phyloP scores from a whole-genome alignment of 2,888 invertebrate species.

The Drosophila ezoana region DNA sequence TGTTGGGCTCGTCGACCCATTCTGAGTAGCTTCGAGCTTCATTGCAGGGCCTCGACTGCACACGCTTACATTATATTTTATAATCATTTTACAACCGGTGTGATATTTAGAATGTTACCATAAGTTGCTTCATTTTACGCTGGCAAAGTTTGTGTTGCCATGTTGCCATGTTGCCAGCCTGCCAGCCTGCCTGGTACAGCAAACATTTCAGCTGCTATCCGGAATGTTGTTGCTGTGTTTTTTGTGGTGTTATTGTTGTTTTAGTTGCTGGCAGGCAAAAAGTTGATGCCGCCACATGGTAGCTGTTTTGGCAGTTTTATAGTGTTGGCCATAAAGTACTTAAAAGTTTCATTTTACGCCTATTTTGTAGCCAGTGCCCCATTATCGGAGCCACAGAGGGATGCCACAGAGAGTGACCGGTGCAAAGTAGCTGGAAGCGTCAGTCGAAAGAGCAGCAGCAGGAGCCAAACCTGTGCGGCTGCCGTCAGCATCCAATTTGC shows the following conservation, averaged over 20 bases:
- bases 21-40: constrained; percentile 33
- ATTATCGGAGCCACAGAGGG: constrained; percentile 58
- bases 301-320: constrained; percentile 77
- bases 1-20: constrained; percentile 5
- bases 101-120: constrained; percentile 72
- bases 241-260: constrained; percentile 49
- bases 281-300: constrained; percentile 73
- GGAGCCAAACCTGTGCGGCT: constrained; percentile 40
- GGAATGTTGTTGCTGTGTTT: constrained; percentile 14
- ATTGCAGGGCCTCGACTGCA: constrained; percentile 17
- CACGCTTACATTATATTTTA: constrained; percentile 72
- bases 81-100: constrained; percentile 80
- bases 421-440: constrained; percentile 20
- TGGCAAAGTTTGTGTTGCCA: constrained; percentile 54
- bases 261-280: constrained; percentile 61
- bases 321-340: constrained; percentile 80
- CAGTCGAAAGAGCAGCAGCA: constrained; percentile 3
- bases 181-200: constrained; percentile 17
- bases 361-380: constrained; percentile 74
- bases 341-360: constrained; percentile 83
- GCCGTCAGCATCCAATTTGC: constrained; percentile 71
- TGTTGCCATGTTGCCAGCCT: constrained; percentile 19
- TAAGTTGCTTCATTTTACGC: constrained; percentile 69
- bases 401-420: constrained; percentile 47
- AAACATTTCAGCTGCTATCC: constrained; percentile 44